A percentile compares a stretch with the other conserved stretches of the same genome.
Evolutionary conservation across 2,888 invertebrate species (phyloP).

Genomic region (Eubasilissa splendida): DNA sequence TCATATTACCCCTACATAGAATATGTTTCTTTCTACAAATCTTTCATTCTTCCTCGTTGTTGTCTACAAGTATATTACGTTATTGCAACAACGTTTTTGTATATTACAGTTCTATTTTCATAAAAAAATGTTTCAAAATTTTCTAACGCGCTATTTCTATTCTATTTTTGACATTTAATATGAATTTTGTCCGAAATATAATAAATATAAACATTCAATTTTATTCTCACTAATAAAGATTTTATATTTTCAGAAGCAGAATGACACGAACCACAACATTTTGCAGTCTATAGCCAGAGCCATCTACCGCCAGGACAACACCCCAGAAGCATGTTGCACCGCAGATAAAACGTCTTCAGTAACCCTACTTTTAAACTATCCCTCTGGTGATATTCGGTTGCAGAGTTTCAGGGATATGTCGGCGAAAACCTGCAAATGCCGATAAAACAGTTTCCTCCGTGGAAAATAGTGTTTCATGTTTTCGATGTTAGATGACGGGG

Average conservation of each 20-base stretch:
- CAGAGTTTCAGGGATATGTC: constrained; percentile 62
- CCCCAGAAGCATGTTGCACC: constrained; percentile 49
- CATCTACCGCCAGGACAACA: constrained; percentile 59
- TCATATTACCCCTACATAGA: too few species aligned
- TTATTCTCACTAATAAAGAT: neutral
- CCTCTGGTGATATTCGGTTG: constrained; percentile 67
- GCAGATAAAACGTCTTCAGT: constrained; percentile 30
- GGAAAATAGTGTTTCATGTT: neutral
- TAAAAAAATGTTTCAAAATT: too few species aligned
- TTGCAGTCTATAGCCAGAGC: constrained; percentile 69
- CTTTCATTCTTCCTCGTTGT: too few species aligned
- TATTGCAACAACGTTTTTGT: too few species aligned
- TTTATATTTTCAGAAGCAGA: constrained; percentile 9
- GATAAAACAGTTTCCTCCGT: constrained; percentile 52
- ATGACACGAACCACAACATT: constrained; percentile 65
- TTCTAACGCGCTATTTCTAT: too few species aligned
- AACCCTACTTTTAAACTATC: constrained; percentile 64
- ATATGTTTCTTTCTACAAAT: too few species aligned
- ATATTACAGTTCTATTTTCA: too few species aligned
- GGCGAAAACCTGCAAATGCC: constrained; percentile 60
- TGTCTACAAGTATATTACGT: too few species aligned
- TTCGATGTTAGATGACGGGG: too few species aligned
- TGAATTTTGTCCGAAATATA: neutral
- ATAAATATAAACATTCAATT: neutral
- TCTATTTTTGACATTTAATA: too few species aligned